phyloP scores from a whole-genome alignment of 2,888 invertebrate species.

The Leucophenga maculata region DNA sequence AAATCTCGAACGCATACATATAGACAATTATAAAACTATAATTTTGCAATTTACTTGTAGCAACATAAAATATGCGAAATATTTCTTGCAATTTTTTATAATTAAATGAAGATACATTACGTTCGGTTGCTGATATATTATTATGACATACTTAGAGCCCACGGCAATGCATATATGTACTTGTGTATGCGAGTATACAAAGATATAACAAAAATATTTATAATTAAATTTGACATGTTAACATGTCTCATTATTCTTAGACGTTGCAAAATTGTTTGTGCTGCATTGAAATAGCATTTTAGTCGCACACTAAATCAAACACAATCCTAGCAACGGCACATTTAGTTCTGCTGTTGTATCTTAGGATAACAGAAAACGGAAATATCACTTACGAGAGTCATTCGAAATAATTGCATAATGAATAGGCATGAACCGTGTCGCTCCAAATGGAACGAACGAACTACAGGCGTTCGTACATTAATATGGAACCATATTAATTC shows the following conservation, averaged over 20 bases:
- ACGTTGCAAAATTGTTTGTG: neutral
- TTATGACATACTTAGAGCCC: constrained; percentile 2
- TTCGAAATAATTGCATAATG: constrained; percentile 68
- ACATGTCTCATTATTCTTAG: constrained; percentile 24
- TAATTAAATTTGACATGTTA: constrained; percentile 21
- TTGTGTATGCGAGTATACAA: no score
- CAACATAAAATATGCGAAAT: constrained; percentile 7
- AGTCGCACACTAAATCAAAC: neutral
- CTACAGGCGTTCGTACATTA: neutral
- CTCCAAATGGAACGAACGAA: neutral
- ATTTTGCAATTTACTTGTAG: constrained; percentile 18
- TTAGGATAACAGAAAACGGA: constrained; percentile 41
- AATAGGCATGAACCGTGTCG: constrained; percentile 46
- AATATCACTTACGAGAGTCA: constrained; percentile 66
- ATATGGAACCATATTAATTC: neutral
- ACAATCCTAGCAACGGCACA: neutral
- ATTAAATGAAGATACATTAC: constrained; percentile 7
- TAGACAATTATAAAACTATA: neutral
- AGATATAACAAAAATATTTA: neutral
- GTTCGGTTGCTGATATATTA: constrained; percentile 11
- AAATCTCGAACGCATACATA: neutral
- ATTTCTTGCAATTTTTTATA: constrained; percentile 3
- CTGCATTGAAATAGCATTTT: neutral
- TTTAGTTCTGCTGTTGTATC: no score
- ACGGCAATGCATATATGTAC: neutral